Evolutionary conservation across 2,797 vertebrate species (phyloP).

Genomic region (Acestrorhynchus altus): DNA sequence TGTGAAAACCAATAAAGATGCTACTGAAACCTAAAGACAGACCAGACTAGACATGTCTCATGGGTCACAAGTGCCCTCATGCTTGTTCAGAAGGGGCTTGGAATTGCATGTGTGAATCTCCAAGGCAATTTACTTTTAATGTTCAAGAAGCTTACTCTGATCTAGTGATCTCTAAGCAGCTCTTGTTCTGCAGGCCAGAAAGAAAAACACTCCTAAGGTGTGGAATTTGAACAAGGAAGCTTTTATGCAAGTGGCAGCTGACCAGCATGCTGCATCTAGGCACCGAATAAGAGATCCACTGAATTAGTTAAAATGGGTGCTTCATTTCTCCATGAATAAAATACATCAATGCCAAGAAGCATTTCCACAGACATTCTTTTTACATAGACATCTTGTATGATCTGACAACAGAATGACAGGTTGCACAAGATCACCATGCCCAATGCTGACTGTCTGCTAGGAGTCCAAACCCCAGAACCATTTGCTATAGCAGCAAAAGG

Average conservation of each 20-base stretch:
- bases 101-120: background rate
- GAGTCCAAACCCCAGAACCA: no score
- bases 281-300: background rate
- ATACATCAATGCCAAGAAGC: background rate
- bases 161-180: slow-evolving; percentile 4
- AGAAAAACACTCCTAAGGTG: slow-evolving; percentile 4
- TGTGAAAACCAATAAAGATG: no score
- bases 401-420: no score
- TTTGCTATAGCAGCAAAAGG: no score
- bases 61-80: background rate
- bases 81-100: background rate
- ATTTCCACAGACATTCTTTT: no score
- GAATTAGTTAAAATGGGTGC: background rate
- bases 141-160: slow-evolving; percentile 8
- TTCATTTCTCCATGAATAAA: background rate
- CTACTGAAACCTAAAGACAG: background rate
- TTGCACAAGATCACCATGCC: no score
- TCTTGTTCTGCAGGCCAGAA: background rate
- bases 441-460: no score
- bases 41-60: background rate
- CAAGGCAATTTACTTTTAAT: background rate
- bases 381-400: no score
- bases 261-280: background rate
- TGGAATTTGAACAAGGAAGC: slow-evolving; percentile 23
- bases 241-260: slow-evolving; percentile 3